Evolutionary conservation across 2,113 vertebrate genomes (phyloP), one percentile per base, ranked within the genome.

Genomic region (Ctenomys sociabilis): DNA sequence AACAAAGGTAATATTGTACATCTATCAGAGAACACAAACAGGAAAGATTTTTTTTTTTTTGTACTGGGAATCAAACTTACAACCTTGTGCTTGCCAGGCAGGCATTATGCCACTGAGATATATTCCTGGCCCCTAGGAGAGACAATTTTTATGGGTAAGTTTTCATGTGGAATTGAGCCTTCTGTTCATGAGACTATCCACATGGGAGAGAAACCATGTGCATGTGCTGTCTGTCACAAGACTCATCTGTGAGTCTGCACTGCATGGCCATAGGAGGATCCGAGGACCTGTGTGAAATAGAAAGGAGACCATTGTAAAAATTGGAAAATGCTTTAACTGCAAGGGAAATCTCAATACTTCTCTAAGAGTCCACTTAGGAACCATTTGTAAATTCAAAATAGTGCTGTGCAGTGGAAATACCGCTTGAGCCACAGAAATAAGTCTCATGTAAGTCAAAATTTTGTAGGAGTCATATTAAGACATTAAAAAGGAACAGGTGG

Each of bases 401-500:
- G 37, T 88, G 35, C 54, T 78, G 3, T 88, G 72, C 32, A 68
- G 30, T 66, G 66, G 78, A 85, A 83, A 78, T 88, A 78, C 2
- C 88, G 63, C 54, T n/a, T 40, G 26, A 95, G 45, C 35, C 68
- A 90, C 63, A 43, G 52, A 66, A 59, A 32, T n/a, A n/a, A 93
- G 54, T 61, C 68, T 88, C 66, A 68, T 80, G n/a, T 19, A 57
- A 93, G 81, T 89, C 24, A 81, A 59, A 61, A 80, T 81, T 57
- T 95, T 94, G 72, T 93, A 52, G 45, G 83, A 92, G 70, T n/a
- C 61, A 64, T 32, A 78, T 77, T 85, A 66, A 73, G 85, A 88
- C 90, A 91, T 16, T 68, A 43, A 91, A 72, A 85, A 86, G 37
- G 43, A 89, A 59, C 21, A 72, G 49, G 52, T 75, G 35, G 35